Conservation (phyloP, 2,113 vertebrate species). For the Megaleporinus macrocephalus region DNA sequence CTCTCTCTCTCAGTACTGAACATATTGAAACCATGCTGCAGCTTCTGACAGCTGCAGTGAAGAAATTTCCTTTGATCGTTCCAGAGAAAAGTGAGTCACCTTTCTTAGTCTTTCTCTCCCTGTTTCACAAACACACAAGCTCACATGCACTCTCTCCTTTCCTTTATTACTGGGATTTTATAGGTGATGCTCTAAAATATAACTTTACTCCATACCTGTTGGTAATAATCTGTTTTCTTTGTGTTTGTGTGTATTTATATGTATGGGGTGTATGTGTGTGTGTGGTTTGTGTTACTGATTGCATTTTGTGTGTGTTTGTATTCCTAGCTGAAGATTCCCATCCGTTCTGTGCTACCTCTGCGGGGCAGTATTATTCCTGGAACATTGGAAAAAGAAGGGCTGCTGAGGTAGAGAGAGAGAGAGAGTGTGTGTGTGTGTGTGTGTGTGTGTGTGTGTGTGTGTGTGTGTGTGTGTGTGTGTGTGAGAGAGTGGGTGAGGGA, state of each 20-base stretch:
- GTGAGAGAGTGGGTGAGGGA: conserved; percentile 2
- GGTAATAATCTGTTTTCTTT: too few species aligned
- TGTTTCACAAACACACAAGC: background rate
- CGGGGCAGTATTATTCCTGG: conserved; percentile 96
- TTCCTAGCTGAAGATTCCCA: conserved; percentile 86
- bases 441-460: conserved; percentile 25
- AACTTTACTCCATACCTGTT: background rate
- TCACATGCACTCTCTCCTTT: background rate
- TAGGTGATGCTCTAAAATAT: too few species aligned
- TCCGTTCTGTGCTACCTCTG: conserved; percentile 90
- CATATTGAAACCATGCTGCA: conserved; percentile 93
- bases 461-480: conserved; percentile 30
- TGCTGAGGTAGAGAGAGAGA: conserved; percentile 83
- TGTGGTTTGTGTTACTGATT: background rate
- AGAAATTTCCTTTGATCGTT: conserved; percentile 93
- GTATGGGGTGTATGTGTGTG: background rate
- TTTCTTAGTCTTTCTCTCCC: background rate
- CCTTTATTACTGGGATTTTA: too few species aligned
- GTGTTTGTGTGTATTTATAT: too few species aligned
- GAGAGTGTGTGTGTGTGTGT: conserved; percentile 20
- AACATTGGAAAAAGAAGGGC: conserved; percentile 97
- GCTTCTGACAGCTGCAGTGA: conserved; percentile 92
- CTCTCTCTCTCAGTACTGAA: conserved; percentile 81
- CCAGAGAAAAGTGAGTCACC: conserved; percentile 87
- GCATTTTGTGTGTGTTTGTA: conserved; percentile 19